Evolutionary conservation across 2,797 vertebrate genomes (phyloP).

Genomic region (Danio tinwini): DNA sequence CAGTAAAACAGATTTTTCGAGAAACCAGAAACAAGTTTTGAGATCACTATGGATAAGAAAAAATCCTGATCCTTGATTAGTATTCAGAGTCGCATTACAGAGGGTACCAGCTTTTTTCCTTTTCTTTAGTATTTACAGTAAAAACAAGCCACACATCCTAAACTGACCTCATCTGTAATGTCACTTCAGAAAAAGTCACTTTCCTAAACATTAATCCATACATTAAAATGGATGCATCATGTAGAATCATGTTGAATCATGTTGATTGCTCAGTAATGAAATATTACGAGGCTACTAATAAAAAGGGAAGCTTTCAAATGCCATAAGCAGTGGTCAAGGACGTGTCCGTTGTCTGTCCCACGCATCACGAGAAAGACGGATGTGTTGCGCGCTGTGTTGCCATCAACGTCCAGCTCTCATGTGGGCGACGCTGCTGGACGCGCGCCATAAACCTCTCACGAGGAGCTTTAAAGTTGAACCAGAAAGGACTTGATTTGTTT

Average conservation of each 20-base stretch:
- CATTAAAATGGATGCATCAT: background rate
- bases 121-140: background rate
- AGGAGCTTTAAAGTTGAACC: conserved; percentile 24
- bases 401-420: conserved; percentile 21
- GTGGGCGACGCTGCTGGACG: conserved; percentile 33
- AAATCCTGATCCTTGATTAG: conserved; percentile 2
- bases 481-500: conserved; percentile 14
- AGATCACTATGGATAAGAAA: conserved; percentile 1
- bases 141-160: background rate
- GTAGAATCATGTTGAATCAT: background rate
- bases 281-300: background rate
- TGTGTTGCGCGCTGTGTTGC: conserved; percentile 23
- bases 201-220: background rate
- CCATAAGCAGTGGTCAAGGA: conserved; percentile 22
- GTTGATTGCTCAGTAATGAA: background rate
- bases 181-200: background rate
- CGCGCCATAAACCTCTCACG: background rate
- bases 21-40: background rate
- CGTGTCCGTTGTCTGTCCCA: conserved; percentile 35
- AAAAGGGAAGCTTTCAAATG: background rate
- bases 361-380: conserved; percentile 33
- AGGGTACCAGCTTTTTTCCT: background rate
- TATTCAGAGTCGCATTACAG: background rate
- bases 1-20: background rate
- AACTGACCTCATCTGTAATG: background rate